A percentile compares a stretch with the other conserved stretches of the same genome.
These are phyloP conservation scores for Pyrgus malvae DNA, from an alignment of 2,888 invertebrate species.

Conservation along the genomic window DNA sequence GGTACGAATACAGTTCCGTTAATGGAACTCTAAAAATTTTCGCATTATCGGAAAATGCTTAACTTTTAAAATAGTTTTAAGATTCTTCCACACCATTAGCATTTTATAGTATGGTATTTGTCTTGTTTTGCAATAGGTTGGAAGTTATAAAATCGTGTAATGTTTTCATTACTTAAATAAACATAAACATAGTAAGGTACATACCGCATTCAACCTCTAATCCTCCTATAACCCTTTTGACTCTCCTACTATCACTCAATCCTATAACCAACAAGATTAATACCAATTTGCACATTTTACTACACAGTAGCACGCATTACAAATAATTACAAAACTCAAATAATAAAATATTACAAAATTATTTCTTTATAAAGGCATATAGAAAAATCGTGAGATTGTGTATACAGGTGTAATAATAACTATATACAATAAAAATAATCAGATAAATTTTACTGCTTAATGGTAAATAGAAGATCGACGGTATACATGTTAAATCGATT, in stretches of 20 bases:
- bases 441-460: neutral
- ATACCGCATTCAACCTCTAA: slow-evolving; percentile 62
- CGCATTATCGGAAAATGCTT: slow-evolving; percentile 6
- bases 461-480: neutral
- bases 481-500: no score
- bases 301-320: neutral
- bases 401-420: slow-evolving; percentile 31
- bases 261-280: neutral
- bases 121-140: no score
- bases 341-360: neutral
- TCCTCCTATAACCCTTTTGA: slow-evolving; percentile 65
- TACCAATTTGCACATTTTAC: neutral
- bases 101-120: no score
- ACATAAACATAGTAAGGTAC: slow-evolving; percentile 10
- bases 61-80: neutral
- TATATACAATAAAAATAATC: neutral
- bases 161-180: no score
- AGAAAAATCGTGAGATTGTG: slow-evolving; percentile 50
- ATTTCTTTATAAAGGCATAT: neutral
- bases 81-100: no score
- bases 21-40: slow-evolving; percentile 12
- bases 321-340: neutral
- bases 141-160: no score
- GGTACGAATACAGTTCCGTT: neutral
- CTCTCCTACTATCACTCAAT: slow-evolving; percentile 40